Percentiles rank a stretch among this genome's conserved stretches.
phyloP scores from a whole-genome alignment of 2,888 invertebrate genomes.

The Oeneis ivallda region DNA sequence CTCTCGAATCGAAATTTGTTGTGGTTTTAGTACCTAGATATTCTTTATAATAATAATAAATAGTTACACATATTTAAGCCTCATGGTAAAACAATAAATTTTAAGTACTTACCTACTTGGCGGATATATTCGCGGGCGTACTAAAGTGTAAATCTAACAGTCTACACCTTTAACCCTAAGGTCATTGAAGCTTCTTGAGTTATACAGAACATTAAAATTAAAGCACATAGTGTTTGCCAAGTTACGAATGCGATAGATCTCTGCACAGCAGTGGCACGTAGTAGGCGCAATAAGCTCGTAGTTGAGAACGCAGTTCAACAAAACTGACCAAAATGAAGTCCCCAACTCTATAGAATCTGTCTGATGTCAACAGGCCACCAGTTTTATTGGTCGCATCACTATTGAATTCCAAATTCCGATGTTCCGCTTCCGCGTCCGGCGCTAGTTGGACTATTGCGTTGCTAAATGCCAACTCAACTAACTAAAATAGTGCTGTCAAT shows the following conservation, averaged over 20 bases:
- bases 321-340: slow-evolving; percentile 24
- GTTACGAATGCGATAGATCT: no score
- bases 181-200: no score
- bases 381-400: slow-evolving; percentile 61
- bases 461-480: slow-evolving; percentile 18
- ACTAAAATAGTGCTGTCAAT: slow-evolving; percentile 10
- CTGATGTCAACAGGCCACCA: slow-evolving; percentile 23
- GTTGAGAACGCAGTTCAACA: slow-evolving; percentile 13
- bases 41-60: no score
- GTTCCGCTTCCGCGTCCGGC: slow-evolving; percentile 44
- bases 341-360: slow-evolving; percentile 22
- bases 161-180: no score
- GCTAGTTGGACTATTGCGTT: not conserved
- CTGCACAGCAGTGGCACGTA: not conserved
- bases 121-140: no score
- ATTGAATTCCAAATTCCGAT: slow-evolving; percentile 64
- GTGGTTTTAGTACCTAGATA: no score
- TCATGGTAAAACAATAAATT: no score
- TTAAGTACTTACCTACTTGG: no score
- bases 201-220: not conserved
- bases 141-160: no score
- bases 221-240: not conserved
- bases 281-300: slow-evolving; percentile 17
- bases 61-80: no score
- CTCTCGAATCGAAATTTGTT: no score